These are phyloP conservation scores for Notolabrus celidotus DNA, from an alignment of 2,797 vertebrate species.

Conservation along the genomic window DNA sequence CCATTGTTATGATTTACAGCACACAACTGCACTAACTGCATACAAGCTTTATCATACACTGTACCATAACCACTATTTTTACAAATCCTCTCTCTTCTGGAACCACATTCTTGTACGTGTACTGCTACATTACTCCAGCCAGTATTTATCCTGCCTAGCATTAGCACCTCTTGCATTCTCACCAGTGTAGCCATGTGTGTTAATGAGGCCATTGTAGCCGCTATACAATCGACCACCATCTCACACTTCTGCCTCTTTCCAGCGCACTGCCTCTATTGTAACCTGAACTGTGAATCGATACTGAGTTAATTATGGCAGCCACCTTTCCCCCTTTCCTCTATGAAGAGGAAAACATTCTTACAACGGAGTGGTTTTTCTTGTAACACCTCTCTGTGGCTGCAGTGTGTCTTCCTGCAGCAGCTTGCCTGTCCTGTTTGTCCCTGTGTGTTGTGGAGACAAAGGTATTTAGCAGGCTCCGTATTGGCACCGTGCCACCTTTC, in stretches of 20 bases:
- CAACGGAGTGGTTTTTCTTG: conserved; percentile 44
- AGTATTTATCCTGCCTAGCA: conserved; percentile 45
- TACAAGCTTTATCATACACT: conserved; percentile 25
- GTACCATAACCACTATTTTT: conserved; percentile 45
- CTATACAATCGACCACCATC: conserved; percentile 62
- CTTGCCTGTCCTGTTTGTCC: conserved; percentile 69
- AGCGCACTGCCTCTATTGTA: conserved; percentile 61
- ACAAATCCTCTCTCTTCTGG: conserved; percentile 28
- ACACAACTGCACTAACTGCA: neutral
- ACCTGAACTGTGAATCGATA: conserved; percentile 75
- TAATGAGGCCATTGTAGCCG: conserved; percentile 73
- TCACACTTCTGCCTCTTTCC: conserved; percentile 65
- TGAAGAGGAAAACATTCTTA: conserved; percentile 61
- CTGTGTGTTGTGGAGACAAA: conserved; percentile 79
- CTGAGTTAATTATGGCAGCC: conserved; percentile 77
- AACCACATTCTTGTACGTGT: conserved; percentile 20
- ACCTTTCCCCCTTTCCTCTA: conserved; percentile 55
- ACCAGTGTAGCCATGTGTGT: conserved; percentile 54
- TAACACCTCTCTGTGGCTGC: conserved; percentile 43
- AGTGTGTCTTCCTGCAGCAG: conserved; percentile 58
- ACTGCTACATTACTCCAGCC: conserved; percentile 36
- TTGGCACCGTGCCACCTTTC: conserved; percentile 83
- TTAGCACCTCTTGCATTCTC: conserved; percentile 54
- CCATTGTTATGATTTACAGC: conserved; percentile 48
- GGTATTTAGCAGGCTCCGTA: conserved; percentile 79